Evolutionary conservation across 2,888 invertebrate species (phyloP), one percentile per base, ranked within the genome.

Genomic region (Stegophylla sp.): DNA sequence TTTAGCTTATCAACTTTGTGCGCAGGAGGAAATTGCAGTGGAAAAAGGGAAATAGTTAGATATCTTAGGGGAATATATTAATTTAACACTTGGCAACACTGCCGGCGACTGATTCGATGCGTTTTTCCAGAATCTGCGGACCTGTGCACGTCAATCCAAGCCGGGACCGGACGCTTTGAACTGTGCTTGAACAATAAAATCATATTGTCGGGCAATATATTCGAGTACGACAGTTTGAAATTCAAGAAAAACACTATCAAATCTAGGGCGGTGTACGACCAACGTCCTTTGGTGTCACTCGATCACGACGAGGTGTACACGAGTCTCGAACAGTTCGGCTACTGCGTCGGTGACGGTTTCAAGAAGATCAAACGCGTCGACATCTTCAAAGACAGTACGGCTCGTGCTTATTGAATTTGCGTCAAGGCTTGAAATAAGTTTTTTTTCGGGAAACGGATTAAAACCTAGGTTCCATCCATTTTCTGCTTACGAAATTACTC

Each of bases 111-210:
- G 13, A 5, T 64, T 23, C 20, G 41, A 2, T 43, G 20, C 17
- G 4, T 64, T 9, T 26, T 69, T 71, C 34, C n/a, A 72, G 71
- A 72, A 41, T 23, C 34, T 1, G 13, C 13, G 13, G 56, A 66
- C 15, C 28, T 76, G 15, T 43, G 56, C 28, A 43, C 56, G 20
- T 7, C 53, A 9, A 76, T 76, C 41, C 66, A 67, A 7, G 34
- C 43, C 3, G 76, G 76, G n/a, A 76, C 76, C n/a, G 76, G 76
- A 3, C 56, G 43, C 3, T 76, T 76, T 15, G 76, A 76, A 15
- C 12, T 67, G n/a, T 76, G 76, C n/a, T 41, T 76, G 15, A 28
- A 76, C 28, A 67, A 67, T 2, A 45, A 17, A 10, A 76, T 67
- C 9, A 15, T 76, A 15, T 45, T 76, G 20, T 67, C 76, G 0